A percentile compares a stretch with the other conserved stretches of the same genome.
These are phyloP conservation scores for Gila robusta DNA, from an alignment of 2,797 vertebrate species.

Conservation along the genomic window DNA sequence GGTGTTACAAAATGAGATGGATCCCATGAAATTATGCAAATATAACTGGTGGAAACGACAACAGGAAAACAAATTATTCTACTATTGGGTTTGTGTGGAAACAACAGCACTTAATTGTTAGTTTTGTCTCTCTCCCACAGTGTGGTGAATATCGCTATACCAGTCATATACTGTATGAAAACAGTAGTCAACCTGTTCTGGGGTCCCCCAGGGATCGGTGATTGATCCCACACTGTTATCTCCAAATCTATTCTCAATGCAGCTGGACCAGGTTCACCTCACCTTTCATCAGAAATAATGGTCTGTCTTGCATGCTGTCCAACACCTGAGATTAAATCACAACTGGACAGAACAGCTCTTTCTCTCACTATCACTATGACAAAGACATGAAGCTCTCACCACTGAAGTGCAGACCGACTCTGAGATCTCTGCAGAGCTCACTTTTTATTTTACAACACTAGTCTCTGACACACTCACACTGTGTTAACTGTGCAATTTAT, in stretches of 20 bases:
- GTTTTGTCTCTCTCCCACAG: background rate
- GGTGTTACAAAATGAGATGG: conserved; percentile 30
- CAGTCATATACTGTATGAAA: background rate
- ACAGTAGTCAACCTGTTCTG: conserved; percentile 5
- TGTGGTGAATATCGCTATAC: conserved; percentile 18
- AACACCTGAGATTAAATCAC: conserved; percentile 54
- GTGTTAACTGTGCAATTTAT: background rate
- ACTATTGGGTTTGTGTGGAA: background rate
- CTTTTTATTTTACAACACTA: conserved; percentile 1
- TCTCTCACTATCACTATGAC: conserved; percentile 26
- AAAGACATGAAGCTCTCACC: conserved; percentile 34
- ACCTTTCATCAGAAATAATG: conserved; percentile 54
- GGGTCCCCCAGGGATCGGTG: conserved; percentile 39
- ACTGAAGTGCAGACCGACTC: background rate
- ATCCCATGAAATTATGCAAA: conserved; percentile 42
- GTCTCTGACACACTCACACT: background rate
- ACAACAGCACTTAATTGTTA: background rate
- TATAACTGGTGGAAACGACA: conserved; percentile 35
- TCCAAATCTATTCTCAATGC: conserved; percentile 43
- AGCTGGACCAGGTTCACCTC: conserved; percentile 15
- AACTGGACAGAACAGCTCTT: conserved; percentile 28
- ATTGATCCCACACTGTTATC: conserved; percentile 45
- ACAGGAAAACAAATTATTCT: background rate
- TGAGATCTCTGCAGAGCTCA: background rate
- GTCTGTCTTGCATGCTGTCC: conserved; percentile 51